Base-by-base conservation (phyloP, 2,797 vertebrate genomes). In the Neopelma chrysocephalum region DNA sequence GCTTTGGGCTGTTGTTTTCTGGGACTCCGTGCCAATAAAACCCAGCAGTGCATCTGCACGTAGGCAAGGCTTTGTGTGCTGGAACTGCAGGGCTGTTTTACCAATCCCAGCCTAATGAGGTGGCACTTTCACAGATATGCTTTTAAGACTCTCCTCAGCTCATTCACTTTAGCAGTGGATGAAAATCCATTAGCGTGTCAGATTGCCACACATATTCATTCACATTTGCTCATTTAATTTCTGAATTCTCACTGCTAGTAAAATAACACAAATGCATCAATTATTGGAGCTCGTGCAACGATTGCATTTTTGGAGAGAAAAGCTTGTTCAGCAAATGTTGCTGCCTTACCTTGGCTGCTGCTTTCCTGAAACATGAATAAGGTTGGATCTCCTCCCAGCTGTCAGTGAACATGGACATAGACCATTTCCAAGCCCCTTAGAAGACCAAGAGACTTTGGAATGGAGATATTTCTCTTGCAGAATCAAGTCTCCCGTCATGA, bases 181-280 rank as follows among this genome's bases (percentile, higher is more conserved):
- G 34, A 18, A 68, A 87, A 80, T 3, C 87, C 88, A 94, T 88
- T 95, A 94, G 77, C 0, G 3, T 64, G 53, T 77, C 48, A 61
- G 43, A 34, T 25, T 31, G 77, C 81, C 75, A 62, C 82, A n/a
- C 21, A 0, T 4, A 15, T 32, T 94, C 93, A 95, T 96, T 89
- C 79, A 68, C 42, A 31, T 47, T 65, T 68, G 73, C 71, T 58
- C 93, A 36, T 45, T 96, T 96, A 87, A 95, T 92, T 82, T 95
- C 16, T 47, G 42, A 76, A 34, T 68, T 51, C 66, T 65, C 25
- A 5, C 86, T n/a, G 65, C 64, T 83, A 51, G 48, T 78, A 53
- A 58, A 89, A 50, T 8, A 31, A 31, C 72, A 50, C 51, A 6
- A 34, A 61, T 1, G 34, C 66, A 56, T 78, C 56, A 71, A 79